phyloP scores from a whole-genome alignment of 2,797 vertebrate species.

The Melanotaenia boesemani region DNA sequence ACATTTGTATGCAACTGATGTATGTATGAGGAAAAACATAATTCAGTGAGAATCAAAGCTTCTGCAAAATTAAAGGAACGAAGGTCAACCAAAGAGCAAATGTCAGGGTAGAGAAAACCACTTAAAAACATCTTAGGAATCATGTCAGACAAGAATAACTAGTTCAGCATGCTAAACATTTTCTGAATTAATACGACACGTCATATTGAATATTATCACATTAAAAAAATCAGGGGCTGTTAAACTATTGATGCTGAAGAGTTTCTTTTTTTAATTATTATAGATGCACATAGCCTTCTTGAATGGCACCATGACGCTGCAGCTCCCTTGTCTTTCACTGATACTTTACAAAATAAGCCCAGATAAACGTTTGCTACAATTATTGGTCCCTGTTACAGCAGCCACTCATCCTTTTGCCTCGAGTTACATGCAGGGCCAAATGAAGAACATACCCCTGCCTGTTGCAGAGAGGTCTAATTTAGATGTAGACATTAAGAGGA shows the following conservation, averaged over 20 bases:
- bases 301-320: constrained; percentile 20
- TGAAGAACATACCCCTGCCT: constrained; percentile 17
- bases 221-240: constrained; percentile 4
- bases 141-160: neutral
- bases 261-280: constrained; percentile 21
- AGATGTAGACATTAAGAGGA: constrained; percentile 35
- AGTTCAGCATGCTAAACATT: constrained; percentile 15
- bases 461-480: constrained; percentile 36
- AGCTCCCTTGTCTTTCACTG: constrained; percentile 26
- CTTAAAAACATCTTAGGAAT: neutral
- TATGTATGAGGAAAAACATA: neutral
- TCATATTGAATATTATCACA: neutral
- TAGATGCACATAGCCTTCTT: constrained; percentile 18
- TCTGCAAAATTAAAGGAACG: neutral
- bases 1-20: too few relatives aligned
- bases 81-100: constrained; percentile 5
- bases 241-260: neutral
- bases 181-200: neutral
- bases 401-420: constrained; percentile 38
- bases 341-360: constrained; percentile 49
- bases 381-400: constrained; percentile 34
- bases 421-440: constrained; percentile 39
- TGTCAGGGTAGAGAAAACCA: neutral
- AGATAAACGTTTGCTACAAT: constrained; percentile 47
- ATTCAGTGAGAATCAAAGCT: neutral